These are phyloP conservation scores for Jaculus jaculus DNA, from an alignment of 2,113 vertebrate species.

Conservation along the genomic window DNA sequence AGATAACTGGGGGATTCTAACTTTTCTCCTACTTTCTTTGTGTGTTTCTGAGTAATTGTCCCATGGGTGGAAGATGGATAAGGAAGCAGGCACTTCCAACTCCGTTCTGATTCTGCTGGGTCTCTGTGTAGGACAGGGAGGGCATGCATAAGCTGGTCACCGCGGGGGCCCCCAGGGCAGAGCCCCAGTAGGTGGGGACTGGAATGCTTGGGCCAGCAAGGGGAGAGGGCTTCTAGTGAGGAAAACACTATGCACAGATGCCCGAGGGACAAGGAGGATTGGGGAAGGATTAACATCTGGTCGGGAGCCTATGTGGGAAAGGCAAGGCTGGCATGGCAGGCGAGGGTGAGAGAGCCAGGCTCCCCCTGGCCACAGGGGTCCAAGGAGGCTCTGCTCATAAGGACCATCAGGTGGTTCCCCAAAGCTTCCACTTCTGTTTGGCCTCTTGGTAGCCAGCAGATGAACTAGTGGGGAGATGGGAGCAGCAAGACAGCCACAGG, in stretches of 20 bases:
- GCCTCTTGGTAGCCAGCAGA: not conserved
- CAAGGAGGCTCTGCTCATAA: not conserved
- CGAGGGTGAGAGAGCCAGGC: too few relatives aligned
- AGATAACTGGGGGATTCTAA: not conserved
- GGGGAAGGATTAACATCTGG: not conserved
- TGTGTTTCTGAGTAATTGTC: not conserved
- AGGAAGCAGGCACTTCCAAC: not conserved
- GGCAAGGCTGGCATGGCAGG: not conserved
- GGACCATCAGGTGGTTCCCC: not conserved
- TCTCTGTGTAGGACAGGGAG: accelerated
- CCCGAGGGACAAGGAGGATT: accelerated
- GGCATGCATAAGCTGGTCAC: too few relatives aligned
- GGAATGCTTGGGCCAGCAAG: not conserved
- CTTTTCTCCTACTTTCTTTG: not conserved
- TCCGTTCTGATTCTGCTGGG: not conserved
- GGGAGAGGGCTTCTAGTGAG: not conserved
- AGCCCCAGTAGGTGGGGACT: accelerated
- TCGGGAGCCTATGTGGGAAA: not conserved
- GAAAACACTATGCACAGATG: too few relatives aligned
- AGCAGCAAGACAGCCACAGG: not conserved
- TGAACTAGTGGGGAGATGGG: accelerated
- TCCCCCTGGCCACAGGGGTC: not conserved
- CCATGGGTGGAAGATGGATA: not conserved
- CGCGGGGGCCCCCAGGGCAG: not conserved
- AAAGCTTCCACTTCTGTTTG: not conserved